Percentiles rank a stretch among this genome's conserved stretches.
Evolutionary conservation across 2,888 invertebrate genomes (phyloP).

Genomic region (Nephrotoma guestfalica): DNA sequence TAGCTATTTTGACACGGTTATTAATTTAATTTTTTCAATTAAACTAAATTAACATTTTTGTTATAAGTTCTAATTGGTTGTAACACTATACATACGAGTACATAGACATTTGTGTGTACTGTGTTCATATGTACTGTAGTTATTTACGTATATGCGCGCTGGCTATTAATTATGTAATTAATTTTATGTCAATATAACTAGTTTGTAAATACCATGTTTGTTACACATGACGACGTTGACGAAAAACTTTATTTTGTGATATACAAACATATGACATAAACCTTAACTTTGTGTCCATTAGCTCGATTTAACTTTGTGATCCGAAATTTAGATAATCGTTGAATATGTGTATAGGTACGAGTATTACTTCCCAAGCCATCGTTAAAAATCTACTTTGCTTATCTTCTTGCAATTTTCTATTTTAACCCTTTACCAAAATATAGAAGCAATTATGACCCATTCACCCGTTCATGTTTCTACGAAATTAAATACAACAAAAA

Average conservation of each 20-base stretch:
- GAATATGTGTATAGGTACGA: background rate
- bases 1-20: background rate
- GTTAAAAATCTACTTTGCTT: background rate
- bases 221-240: background rate
- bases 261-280: background rate
- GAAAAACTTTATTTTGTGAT: background rate
- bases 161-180: background rate
- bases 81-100: background rate
- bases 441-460: background rate
- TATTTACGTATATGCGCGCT: background rate
- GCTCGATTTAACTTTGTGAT: background rate
- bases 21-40: background rate
- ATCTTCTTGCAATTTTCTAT: background rate
- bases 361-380: background rate
- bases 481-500: background rate
- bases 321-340: background rate
- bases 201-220: background rate
- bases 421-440: background rate
- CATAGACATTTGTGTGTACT: background rate
- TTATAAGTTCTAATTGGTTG: background rate
- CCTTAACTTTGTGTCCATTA: background rate
- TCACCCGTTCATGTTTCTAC: background rate
- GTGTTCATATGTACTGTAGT: background rate
- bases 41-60: background rate
- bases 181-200: background rate